Conservation (phyloP, 1,140 invertebrate genomes). For the Ceratina japonica region DNA sequence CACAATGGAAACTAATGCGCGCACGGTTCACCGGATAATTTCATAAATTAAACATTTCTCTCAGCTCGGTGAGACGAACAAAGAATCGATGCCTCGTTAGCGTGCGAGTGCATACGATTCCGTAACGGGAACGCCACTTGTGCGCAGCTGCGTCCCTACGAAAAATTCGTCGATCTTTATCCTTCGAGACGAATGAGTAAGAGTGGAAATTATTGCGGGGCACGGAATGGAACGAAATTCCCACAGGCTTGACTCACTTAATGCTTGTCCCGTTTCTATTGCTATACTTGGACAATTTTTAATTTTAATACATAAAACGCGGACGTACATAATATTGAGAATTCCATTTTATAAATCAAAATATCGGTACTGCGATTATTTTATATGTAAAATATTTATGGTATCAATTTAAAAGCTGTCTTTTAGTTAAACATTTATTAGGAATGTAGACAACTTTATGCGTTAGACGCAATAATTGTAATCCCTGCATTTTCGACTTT, state of each 20-base stretch:
- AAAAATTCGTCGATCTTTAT: slow-evolving; percentile 34
- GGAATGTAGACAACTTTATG: too few species aligned
- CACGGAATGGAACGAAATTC: neutral
- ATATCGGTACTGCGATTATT: too few species aligned
- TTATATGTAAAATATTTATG: too few species aligned
- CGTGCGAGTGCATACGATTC: slow-evolving; percentile 25
- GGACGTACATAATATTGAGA: too few species aligned
- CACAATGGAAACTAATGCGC: slow-evolving; percentile 17
- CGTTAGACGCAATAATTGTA: too few species aligned
- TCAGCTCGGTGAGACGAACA: slow-evolving; percentile 10
- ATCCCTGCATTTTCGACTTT: too few species aligned
- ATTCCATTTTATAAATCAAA: too few species aligned
- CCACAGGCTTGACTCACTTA: neutral
- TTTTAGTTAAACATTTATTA: too few species aligned
- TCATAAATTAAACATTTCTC: slow-evolving; percentile 51
- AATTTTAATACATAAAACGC: neutral
- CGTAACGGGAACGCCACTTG: slow-evolving; percentile 30
- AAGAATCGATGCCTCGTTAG: slow-evolving; percentile 46
- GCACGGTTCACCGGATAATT: slow-evolving; percentile 19
- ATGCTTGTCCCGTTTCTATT: too few species aligned
- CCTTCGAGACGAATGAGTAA: slow-evolving; percentile 7
- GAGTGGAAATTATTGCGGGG: neutral
- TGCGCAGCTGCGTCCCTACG: neutral
- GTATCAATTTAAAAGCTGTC: too few species aligned
- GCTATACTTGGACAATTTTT: neutral